Percentiles rank a stretch among this genome's conserved stretches.
Conservation (phyloP, 2,888 invertebrate species). For the Catocala nupta region DNA sequence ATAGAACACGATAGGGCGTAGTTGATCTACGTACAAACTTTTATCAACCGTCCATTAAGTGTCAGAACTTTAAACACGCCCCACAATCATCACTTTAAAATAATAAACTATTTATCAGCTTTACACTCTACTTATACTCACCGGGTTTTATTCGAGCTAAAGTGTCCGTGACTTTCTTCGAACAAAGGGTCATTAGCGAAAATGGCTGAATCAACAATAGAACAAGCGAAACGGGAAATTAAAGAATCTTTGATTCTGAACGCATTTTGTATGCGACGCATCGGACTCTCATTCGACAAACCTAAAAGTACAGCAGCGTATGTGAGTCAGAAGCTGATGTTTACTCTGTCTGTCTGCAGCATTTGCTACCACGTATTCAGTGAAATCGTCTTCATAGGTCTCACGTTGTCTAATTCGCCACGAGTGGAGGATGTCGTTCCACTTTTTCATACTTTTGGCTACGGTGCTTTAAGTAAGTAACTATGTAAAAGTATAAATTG, state of each 20-base stretch:
- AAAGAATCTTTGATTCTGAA: slow-evolving; percentile 69
- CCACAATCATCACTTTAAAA: slow-evolving; percentile 48
- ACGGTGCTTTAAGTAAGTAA: slow-evolving; percentile 79
- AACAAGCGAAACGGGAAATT: slow-evolving; percentile 73
- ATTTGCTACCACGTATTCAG: slow-evolving; percentile 80
- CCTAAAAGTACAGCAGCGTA: slow-evolving; percentile 57
- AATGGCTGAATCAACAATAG: slow-evolving; percentile 63
- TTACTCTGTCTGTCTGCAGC: slow-evolving; percentile 65
- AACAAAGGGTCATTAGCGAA: slow-evolving; percentile 53
- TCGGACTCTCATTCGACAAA: slow-evolving; percentile 72
- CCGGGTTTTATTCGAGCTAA: slow-evolving; percentile 48
- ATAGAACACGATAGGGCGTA: slow-evolving; percentile 33
- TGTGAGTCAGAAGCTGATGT: slow-evolving; percentile 68
- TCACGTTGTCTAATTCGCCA: slow-evolving; percentile 77
- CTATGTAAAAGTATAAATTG: slow-evolving; percentile 41
- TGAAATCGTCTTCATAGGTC: slow-evolving; percentile 75
- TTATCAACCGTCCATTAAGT: slow-evolving; percentile 44
- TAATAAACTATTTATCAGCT: slow-evolving; percentile 55
- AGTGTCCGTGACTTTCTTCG: slow-evolving; percentile 44
- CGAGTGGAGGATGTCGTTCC: slow-evolving; percentile 81
- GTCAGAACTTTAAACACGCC: slow-evolving; percentile 53
- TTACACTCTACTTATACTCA: slow-evolving; percentile 54
- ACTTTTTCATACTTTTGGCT: slow-evolving; percentile 81
- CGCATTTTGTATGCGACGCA: slow-evolving; percentile 72
- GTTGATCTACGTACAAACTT: slow-evolving; percentile 34